Percentiles rank a stretch among this genome's conserved stretches.
Conservation (phyloP, 2,113 vertebrate species). For the Cyprinodon variegatus region DNA sequence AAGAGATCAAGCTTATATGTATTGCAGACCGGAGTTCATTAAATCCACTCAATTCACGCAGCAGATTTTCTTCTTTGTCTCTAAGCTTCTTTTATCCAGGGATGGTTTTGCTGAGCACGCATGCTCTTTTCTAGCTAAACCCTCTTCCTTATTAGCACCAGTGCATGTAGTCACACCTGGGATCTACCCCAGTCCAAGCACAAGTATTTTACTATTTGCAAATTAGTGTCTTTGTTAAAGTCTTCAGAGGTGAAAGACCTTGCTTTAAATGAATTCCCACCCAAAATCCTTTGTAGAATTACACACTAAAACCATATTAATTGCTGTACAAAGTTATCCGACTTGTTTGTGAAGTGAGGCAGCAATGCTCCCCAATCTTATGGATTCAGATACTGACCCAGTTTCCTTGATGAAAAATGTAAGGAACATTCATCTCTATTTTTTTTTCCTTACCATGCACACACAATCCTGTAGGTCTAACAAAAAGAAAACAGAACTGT, state of each 20-base stretch:
- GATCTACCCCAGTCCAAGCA: conserved; percentile 40
- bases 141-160: conserved; percentile 62
- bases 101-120: conserved; percentile 64
- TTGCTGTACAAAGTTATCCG: conserved; percentile 6
- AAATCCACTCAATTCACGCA: conserved; percentile 63
- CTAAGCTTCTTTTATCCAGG: conserved; percentile 64
- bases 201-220: conserved; percentile 55
- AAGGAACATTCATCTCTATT: neutral
- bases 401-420: neutral
- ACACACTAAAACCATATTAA: conserved; percentile 5
- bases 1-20: conserved; percentile 55
- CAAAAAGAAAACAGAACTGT: no score
- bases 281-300: conserved; percentile 22
- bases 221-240: conserved; percentile 55
- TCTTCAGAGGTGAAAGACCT: conserved; percentile 12
- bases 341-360: neutral
- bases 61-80: conserved; percentile 67
- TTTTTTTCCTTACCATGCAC: neutral
- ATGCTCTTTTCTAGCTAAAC: conserved; percentile 63
- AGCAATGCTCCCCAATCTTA: neutral
- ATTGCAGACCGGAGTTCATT: conserved; percentile 53
- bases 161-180: conserved; percentile 60
- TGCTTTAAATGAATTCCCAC: conserved; percentile 23
- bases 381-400: neutral
- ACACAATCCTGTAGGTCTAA: no score